Base-by-base conservation (phyloP, 2,797 vertebrate species). In the Nothura maculosa region DNA sequence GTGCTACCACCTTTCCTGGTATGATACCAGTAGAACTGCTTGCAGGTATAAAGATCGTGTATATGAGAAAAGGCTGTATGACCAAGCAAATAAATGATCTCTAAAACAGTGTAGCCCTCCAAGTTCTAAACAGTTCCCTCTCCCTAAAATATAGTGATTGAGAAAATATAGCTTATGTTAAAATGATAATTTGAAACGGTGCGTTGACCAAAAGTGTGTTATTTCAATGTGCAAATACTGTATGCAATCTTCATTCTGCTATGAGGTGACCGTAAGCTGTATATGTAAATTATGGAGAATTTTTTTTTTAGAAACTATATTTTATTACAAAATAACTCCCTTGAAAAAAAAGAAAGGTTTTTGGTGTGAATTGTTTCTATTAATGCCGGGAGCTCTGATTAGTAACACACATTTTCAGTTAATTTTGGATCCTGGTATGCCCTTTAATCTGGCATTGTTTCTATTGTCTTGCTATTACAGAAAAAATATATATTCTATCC, bases 401-500 rank as follows among this genome's bases (percentile, higher is more conserved):
- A 97, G 93, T 96, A 93, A 93, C 87, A 92, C 15, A 45, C 70
- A 96, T 97, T 98, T 97, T 85, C 94, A 95, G 88, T 92, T 97
- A 88, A 96, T 94, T 96, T 95, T 94, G 92, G 90, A 97, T 95
- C 74, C 79, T 20, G 21, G 80, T 50, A 47, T 82, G 85, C 72
- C 78, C 87, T 94, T 97, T 96, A 95, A 96, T 97, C 95, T 97
- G 93, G 87, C 2, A 8, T 57, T 60, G 81, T 62, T 75, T 93
- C 93, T 92, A 95, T 96, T 96, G 83, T 92, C 83, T 96, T 87
- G 79, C 85, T 94, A 22, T 92, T 57, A 92, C 77, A 55, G 81
- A 83, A 94, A 96, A 96, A 96, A 95, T 86, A 89, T 40, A 69
- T 81, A 93, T 75, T 88, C 50, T 86, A 68, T 73, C 90, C 54